Percentiles rank a stretch among this genome's conserved stretches.
Conservation (phyloP, 2,113 vertebrate species). For the Tyrannus savana region DNA sequence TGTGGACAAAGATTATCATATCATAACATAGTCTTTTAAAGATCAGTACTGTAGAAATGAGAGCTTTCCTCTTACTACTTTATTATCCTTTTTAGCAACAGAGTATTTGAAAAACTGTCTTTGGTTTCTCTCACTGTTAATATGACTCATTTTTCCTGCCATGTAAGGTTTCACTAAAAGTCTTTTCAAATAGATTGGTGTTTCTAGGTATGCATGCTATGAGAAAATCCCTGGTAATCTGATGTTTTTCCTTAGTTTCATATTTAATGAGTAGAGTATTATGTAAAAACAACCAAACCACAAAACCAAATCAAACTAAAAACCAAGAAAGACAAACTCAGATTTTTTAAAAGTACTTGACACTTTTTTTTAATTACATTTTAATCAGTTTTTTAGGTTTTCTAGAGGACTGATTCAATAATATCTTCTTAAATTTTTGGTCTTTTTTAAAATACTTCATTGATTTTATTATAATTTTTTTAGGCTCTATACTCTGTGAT, state of each 20-base stretch:
- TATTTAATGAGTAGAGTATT: not conserved
- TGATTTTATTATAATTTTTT: not conserved
- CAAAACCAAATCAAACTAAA: not conserved
- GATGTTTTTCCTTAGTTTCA: not conserved
- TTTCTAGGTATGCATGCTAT: not conserved
- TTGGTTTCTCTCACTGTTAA: not conserved
- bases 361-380: not conserved
- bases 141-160: not conserved
- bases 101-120: not conserved
- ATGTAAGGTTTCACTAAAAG: not conserved
- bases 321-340: accelerated
- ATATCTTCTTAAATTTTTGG: not conserved
- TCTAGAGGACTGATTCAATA: not conserved
- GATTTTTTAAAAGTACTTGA: not conserved
- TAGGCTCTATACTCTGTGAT: not conserved
- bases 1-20: not conserved
- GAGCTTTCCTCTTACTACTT: not conserved
- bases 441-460: not conserved
- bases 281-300: not conserved
- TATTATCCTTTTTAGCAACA: not conserved
- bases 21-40: not conserved
- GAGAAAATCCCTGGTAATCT: not conserved
- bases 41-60: not conserved
- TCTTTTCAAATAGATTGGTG: not conserved
- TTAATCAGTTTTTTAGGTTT: not conserved